Conservation (phyloP, 2,888 invertebrate species). For the Brassicogethes aeneus region DNA sequence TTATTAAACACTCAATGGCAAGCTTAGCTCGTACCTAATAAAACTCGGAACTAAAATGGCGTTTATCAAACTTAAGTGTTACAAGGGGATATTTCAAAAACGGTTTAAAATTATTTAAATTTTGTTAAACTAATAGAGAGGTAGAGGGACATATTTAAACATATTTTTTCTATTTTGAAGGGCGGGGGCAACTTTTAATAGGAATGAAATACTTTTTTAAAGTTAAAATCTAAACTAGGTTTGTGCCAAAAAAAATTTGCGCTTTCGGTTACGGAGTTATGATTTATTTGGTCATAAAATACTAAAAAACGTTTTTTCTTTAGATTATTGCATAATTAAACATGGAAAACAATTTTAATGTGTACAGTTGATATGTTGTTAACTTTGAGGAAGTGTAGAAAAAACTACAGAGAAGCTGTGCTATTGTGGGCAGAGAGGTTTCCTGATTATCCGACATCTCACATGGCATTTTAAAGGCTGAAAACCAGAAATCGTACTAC, state of each 20-base stretch:
- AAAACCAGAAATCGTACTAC: slow-evolving; percentile 1
- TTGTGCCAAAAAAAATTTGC: background rate
- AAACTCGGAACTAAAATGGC: too few relatives aligned
- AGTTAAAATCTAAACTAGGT: background rate
- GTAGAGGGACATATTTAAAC: background rate
- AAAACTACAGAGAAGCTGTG: too few relatives aligned
- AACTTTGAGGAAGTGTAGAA: too few relatives aligned
- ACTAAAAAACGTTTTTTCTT: background rate
- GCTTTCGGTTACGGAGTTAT: background rate
- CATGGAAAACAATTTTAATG: too few relatives aligned
- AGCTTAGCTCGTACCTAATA: too few relatives aligned
- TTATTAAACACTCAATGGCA: too few relatives aligned
- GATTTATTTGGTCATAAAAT: background rate
- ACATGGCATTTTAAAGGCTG: slow-evolving; percentile 3
- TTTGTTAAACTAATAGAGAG: background rate
- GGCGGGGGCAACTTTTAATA: background rate
- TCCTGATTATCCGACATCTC: slow-evolving; percentile 2
- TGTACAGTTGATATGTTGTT: slow-evolving; percentile 3
- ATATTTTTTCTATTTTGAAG: too few relatives aligned
- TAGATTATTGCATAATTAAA: background rate
- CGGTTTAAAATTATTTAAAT: too few relatives aligned
- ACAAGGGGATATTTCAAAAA: too few relatives aligned
- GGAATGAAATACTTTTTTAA: background rate
- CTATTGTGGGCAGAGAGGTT: too few relatives aligned
- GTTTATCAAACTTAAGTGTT: too few relatives aligned